Base-by-base conservation (phyloP, 2,888 invertebrate genomes). In the Plagodis pulveraria region DNA sequence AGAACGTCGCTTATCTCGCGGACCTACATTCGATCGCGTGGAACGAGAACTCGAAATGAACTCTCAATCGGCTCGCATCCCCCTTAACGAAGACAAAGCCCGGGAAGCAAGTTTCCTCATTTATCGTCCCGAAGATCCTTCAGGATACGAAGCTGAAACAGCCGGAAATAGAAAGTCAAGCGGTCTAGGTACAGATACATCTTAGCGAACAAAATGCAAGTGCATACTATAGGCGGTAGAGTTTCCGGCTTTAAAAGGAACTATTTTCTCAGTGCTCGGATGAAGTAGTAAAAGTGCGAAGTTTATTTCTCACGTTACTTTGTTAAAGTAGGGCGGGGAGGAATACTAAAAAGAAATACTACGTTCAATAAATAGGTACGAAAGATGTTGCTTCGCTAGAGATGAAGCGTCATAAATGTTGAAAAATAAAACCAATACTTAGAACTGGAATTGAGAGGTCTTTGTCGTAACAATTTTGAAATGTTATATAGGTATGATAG, bases 151-250 rank as follows among this genome's bases (percentile, higher is more conserved):
- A 59, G 66, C 69, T 69, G 77, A 81, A 61, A 49, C 77, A 74
- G 74, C 72, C 76, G 87, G 84, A 87, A 87, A 89, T 88, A 84
- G 86, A 89, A 87, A 87, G 87, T 85, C 84, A 86, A 87, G 83
- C 81, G 76, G 76, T 79, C 78, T 81, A 79, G 78, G 76, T 77
- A 71, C 71, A 74, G 71, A 86, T 84, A 84, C 84, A 83, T 83
- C 78, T 72, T 69, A 61, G 67, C 66, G 67, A 66, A 70, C 70
- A 66, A 36, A 74, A 74, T 67, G 68, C 74, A 71, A 70, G 70
- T 63, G 64, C 34, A 59, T 58, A 61, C 53, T 12, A n/a, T 22
- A n/a, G 10, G 52, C 55, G 68, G 60, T 56, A 48, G 34, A 63
- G 33, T 41, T 59, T 47, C 45, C 41, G 42, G 36, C 49, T 45